A percentile compares a stretch with the other conserved stretches of the same genome.
phyloP scores from a whole-genome alignment of 2,113 vertebrate species.

The Ivindomyrus marchei region DNA sequence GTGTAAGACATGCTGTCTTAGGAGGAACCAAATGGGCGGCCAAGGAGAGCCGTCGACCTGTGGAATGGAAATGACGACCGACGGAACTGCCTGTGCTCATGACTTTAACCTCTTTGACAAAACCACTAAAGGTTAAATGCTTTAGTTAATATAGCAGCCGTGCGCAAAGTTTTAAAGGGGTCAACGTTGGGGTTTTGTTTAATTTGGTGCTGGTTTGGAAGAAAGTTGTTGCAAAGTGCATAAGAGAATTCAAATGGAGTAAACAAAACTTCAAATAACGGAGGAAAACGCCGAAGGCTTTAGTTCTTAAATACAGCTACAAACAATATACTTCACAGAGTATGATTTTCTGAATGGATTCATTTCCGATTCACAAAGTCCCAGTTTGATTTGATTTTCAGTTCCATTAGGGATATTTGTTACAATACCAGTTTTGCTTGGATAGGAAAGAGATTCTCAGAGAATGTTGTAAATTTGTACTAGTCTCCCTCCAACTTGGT shows the following conservation, averaged over 20 bases:
- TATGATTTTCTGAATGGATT: background rate
- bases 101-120: background rate
- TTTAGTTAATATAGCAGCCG: background rate
- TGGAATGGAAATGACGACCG: background rate
- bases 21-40: conserved; percentile 31
- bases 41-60: background rate
- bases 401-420: background rate
- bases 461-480: background rate
- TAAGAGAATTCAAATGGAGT: background rate
- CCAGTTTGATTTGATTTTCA: background rate
- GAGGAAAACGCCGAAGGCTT: background rate
- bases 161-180: background rate
- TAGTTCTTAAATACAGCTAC: background rate
- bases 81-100: background rate
- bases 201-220: background rate
- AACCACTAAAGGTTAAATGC: background rate
- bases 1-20: conserved; percentile 16
- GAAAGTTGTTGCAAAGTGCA: background rate
- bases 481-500: background rate
- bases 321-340: background rate
- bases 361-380: background rate
- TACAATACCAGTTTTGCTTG: background rate
- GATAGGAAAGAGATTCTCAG: background rate
- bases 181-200: background rate
- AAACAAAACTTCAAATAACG: background rate